Evolutionary conservation across 2,888 invertebrate species (phyloP).

Genomic region (Cataglyphis livida): DNA sequence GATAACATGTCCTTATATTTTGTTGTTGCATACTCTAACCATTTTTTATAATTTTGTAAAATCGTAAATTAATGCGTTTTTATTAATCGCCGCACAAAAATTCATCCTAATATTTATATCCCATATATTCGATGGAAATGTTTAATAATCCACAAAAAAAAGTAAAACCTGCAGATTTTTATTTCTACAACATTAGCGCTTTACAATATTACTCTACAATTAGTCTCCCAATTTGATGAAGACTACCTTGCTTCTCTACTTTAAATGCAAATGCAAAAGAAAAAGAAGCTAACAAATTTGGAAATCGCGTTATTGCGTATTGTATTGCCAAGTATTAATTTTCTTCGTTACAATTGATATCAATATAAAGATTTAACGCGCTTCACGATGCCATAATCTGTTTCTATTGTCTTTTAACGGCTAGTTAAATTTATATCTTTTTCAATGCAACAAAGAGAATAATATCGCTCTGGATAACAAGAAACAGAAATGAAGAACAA

Average conservation of each 20-base stretch:
- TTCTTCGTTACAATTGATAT: background rate
- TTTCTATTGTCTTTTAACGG: background rate
- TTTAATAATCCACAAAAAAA: background rate
- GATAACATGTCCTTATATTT: background rate
- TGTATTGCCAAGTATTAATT: background rate
- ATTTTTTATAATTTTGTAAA: constrained; percentile 7
- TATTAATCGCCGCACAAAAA: background rate
- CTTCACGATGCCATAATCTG: background rate
- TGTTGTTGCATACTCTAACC: background rate
- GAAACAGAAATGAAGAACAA: background rate
- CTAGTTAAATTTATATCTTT: constrained; percentile 17
- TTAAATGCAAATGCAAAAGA: background rate
- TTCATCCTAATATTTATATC: background rate
- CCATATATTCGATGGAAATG: background rate
- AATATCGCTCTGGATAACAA: background rate
- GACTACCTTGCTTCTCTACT: background rate
- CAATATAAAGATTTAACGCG: background rate
- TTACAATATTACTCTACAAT: constrained; percentile 8
- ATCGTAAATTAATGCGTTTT: constrained; percentile 7
- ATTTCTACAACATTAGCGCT: constrained; percentile 8
- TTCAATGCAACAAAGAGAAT: background rate
- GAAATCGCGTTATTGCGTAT: background rate
- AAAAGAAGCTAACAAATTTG: background rate
- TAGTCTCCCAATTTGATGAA: background rate
- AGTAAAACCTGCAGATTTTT: constrained; percentile 29